phyloP scores from a whole-genome alignment of 2,113 vertebrate genomes.

The Monopterus albus region DNA sequence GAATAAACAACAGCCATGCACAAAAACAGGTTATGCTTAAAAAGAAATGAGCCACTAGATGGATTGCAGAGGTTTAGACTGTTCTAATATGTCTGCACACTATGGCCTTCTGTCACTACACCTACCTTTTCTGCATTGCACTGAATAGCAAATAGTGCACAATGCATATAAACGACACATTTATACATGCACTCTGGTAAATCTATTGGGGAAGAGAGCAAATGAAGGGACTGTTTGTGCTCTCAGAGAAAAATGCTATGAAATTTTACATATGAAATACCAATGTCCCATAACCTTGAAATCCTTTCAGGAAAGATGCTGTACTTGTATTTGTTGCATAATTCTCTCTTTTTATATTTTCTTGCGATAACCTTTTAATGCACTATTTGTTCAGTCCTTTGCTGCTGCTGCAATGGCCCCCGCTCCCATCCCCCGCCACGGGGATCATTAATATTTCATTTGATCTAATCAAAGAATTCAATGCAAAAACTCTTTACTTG shows the following conservation, averaged over 20 bases:
- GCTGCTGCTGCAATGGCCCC: conserved; percentile 56
- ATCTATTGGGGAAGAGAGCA: conserved; percentile 12
- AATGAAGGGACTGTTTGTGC: conserved; percentile 28
- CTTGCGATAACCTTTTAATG: conserved; percentile 53
- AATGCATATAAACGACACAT: conserved; percentile 37
- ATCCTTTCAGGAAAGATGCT: not conserved
- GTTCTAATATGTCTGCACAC: conserved; percentile 47
- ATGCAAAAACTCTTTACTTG: conserved; percentile 42
- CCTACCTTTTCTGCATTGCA: conserved; percentile 38
- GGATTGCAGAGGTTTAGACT: conserved; percentile 29
- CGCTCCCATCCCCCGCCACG: conserved; percentile 47
- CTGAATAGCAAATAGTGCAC: conserved; percentile 39
- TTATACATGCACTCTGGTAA: not conserved
- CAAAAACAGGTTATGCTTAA: conserved; percentile 36
- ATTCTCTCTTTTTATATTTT: conserved; percentile 28
- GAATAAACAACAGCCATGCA: conserved; percentile 28
- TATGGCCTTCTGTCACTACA: conserved; percentile 47
- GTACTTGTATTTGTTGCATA: conserved; percentile 17
- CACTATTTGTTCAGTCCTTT: conserved; percentile 53
- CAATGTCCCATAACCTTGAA: conserved; percentile 28
- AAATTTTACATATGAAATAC: not conserved
- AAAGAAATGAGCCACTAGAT: conserved; percentile 41
- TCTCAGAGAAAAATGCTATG: not conserved
- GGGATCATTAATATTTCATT: conserved; percentile 64
- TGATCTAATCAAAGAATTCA: conserved; percentile 59